phyloP scores from a whole-genome alignment of 1,140 invertebrate species.

The Drosophila elegans region DNA sequence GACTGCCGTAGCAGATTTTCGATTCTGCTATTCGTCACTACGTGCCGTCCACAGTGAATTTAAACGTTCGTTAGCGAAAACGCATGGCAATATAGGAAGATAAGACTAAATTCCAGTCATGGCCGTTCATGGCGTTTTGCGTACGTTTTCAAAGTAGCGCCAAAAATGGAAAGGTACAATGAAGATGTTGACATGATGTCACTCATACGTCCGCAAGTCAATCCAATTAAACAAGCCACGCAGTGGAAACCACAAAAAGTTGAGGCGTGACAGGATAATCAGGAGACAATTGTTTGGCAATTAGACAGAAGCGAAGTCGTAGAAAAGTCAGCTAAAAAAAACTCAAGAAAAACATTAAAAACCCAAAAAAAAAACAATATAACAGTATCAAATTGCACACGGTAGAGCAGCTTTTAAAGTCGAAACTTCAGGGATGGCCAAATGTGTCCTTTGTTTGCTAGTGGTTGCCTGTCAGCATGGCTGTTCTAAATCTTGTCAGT shows the following conservation, averaged over 20 bases:
- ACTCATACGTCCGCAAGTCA: conserved; percentile 64
- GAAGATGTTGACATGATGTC: conserved; percentile 68
- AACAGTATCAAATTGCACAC: conserved; percentile 77
- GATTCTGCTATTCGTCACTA: too few relatives aligned
- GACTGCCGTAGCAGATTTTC: too few relatives aligned
- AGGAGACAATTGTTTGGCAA: conserved; percentile 78
- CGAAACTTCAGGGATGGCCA: conserved; percentile 64
- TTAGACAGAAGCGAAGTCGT: conserved; percentile 70
- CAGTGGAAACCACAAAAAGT: conserved; percentile 72
- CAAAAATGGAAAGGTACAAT: conserved; percentile 60
- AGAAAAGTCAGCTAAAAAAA: conserved; percentile 60
- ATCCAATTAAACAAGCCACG: conserved; percentile 70
- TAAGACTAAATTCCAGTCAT: conserved; percentile 40
- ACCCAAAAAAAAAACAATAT: conserved; percentile 22
- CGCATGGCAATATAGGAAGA: neutral
- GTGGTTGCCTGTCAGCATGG: conserved; percentile 60
- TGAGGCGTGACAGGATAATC: conserved; percentile 75
- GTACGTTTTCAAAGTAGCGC: conserved; percentile 40
- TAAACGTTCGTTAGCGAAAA: neutral
- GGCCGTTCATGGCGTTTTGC: conserved; percentile 56
- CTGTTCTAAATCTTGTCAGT: conserved; percentile 38
- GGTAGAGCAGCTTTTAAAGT: conserved; percentile 68
- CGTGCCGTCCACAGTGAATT: too few relatives aligned
- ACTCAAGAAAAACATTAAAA: conserved; percentile 52
- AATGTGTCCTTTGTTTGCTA: conserved; percentile 51